Base-by-base conservation (phyloP, 2,797 vertebrate species). In the Intellagama lesueurii region DNA sequence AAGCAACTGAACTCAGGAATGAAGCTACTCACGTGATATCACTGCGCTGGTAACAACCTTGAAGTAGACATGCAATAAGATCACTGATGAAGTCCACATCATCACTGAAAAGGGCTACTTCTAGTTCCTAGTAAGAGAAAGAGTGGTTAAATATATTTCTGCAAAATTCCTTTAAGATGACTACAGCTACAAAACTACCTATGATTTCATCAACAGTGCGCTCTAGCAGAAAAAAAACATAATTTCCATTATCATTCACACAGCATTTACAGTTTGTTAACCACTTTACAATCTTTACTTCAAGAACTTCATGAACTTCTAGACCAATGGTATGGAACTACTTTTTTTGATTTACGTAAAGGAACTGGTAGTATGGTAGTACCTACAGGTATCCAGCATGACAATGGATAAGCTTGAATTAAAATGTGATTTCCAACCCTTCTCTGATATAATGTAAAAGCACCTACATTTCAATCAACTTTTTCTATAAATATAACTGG, bases 31-130 rank as follows among this genome's bases (percentile, higher is more conserved):
- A 99, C 99, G 98, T 99, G 95, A 99, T 99, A 94, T 99, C 99
- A 35, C 96, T 98, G 90, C 99, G 98, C 95, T 99, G 99, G 95
- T 99, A 99, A 94, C 99, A 99, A 96, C 99, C 99, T 96, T 99
- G 99, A 94, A 99, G 97, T 83, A 99, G 97, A 95, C 98, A 98
- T 93, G 98, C 97, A 81, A 99, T 97, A 83, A 99, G 97, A 91
- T 99, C 98, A 2, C 98, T 98, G 79, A 99, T 98, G 96, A 99
- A 99, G 90, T 98, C 98, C 85, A 97, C 95, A 88, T 99, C 98
- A 93, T 99, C 98, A 91, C 97, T 97, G 79, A 98, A 98, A 94
- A 99, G 97, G 83, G 99, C 99, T 89, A 98, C 98, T 96, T 99
- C 99, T 96, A 99, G 97, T 96, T 99, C 99, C 99, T 99, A 96